phyloP scores from a whole-genome alignment of 2,888 invertebrate genomes.

The Trissolcus japonicus region DNA sequence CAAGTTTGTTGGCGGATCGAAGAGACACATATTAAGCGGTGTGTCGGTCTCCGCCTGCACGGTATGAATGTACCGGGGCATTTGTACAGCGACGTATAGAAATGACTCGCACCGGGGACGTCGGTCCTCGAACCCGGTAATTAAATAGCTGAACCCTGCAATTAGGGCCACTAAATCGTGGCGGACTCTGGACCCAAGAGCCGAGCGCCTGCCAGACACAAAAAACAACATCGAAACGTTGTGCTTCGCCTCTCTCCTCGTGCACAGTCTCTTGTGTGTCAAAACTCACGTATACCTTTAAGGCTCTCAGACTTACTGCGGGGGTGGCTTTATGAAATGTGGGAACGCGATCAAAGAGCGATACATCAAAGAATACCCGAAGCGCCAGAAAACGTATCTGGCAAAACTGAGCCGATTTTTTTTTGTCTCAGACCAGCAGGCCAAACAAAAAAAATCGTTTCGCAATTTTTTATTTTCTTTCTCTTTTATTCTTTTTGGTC shows the following conservation, averaged over 20 bases:
- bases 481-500: too few relatives aligned
- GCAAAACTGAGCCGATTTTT: conserved; percentile 3
- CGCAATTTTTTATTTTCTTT: too few relatives aligned
- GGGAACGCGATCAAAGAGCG: conserved; percentile 69
- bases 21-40: conserved; percentile 43
- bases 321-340: conserved; percentile 75
- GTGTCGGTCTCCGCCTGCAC: conserved; percentile 21
- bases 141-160: conserved; percentile 89
- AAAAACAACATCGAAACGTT: conserved; percentile 75
- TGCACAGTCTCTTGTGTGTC: conserved; percentile 52
- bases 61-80: conserved; percentile 59
- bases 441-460: background rate
- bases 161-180: conserved; percentile 91
- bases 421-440: background rate
- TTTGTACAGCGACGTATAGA: conserved; percentile 63
- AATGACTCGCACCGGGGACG: conserved; percentile 63
- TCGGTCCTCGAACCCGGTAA: conserved; percentile 81
- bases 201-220: conserved; percentile 77
- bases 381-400: conserved; percentile 34
- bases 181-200: conserved; percentile 79
- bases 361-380: conserved; percentile 53
- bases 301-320: conserved; percentile 65
- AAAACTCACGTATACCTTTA: conserved; percentile 51
- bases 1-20: conserved; percentile 12
- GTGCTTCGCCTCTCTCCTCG: conserved; percentile 67